phyloP scores from a whole-genome alignment of 1,140 invertebrate species.

The Odontomachus brunneus region DNA sequence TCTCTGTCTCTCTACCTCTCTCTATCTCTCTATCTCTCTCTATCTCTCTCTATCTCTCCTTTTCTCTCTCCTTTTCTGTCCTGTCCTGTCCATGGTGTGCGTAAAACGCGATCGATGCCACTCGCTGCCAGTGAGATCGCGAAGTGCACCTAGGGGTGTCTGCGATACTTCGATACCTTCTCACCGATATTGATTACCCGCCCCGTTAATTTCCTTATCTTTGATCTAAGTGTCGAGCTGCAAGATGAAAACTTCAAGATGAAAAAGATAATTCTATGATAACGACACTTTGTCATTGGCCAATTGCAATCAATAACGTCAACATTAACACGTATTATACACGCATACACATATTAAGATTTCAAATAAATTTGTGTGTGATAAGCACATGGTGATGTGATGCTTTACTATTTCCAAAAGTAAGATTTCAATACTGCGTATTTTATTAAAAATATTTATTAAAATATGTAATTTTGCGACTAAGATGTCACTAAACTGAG shows the following conservation, averaged over 20 bases:
- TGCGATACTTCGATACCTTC: background rate
- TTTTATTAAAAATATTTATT: too few species aligned
- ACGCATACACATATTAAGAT: too few species aligned
- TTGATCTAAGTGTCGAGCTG: background rate
- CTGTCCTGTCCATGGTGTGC: conserved; percentile 6
- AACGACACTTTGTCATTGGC: background rate
- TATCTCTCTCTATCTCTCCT: too few species aligned
- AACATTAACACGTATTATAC: too few species aligned
- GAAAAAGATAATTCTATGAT: background rate
- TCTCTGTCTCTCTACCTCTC: too few species aligned
- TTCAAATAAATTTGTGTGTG: too few species aligned
- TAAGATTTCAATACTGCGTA: too few species aligned
- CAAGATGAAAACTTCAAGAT: background rate
- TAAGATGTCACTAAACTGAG: too few species aligned
- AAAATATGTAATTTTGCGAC: background rate
- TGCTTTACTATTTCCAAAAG: too few species aligned
- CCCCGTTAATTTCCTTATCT: background rate
- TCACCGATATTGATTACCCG: background rate
- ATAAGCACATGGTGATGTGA: too few species aligned
- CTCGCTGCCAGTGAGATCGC: background rate
- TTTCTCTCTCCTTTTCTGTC: too few species aligned
- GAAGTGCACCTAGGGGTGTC: background rate
- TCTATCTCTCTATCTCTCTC: too few species aligned
- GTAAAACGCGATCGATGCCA: conserved; percentile 54
- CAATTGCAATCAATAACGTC: background rate